A percentile compares a stretch with the other conserved stretches of the same genome.
Conservation (phyloP, 2,888 invertebrate species). For the Ophion ellenae region DNA sequence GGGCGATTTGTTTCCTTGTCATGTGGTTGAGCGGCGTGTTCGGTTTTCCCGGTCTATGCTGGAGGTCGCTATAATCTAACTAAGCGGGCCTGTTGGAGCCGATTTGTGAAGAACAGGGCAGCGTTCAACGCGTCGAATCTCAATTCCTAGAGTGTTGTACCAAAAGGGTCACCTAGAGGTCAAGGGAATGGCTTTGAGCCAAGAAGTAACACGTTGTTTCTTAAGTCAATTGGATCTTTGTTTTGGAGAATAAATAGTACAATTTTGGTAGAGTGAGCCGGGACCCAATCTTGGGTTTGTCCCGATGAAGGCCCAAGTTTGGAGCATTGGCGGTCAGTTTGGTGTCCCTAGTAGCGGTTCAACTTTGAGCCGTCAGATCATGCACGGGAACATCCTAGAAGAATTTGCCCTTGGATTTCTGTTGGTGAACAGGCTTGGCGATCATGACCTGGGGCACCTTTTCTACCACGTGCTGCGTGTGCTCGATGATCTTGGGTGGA, state of each 20-base stretch:
- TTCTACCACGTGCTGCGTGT: neutral
- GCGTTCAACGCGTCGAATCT: too few species aligned
- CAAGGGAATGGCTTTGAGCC: too few species aligned
- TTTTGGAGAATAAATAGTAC: neutral
- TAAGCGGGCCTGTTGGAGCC: too few species aligned
- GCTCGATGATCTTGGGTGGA: neutral
- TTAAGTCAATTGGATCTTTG: neutral
- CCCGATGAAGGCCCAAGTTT: neutral
- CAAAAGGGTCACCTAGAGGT: too few species aligned
- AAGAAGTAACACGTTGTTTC: too few species aligned
- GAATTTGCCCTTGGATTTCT: neutral
- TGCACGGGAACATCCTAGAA: neutral
- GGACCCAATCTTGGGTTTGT: too few species aligned
- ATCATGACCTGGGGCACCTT: conserved; percentile 16
- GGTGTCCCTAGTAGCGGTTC: neutral
- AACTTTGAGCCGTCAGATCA: neutral
- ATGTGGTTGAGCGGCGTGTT: neutral
- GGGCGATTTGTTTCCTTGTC: neutral
- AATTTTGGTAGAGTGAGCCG: neutral
- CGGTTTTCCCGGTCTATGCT: too few species aligned
- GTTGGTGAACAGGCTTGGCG: neutral
- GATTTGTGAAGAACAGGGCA: too few species aligned
- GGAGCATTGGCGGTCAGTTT: neutral
- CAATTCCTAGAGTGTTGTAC: too few species aligned
- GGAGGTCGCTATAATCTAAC: too few species aligned